Evolutionary conservation across 2,888 invertebrate species (phyloP), one percentile per base, ranked within the genome.

Genomic region (Plebejus melissa): DNA sequence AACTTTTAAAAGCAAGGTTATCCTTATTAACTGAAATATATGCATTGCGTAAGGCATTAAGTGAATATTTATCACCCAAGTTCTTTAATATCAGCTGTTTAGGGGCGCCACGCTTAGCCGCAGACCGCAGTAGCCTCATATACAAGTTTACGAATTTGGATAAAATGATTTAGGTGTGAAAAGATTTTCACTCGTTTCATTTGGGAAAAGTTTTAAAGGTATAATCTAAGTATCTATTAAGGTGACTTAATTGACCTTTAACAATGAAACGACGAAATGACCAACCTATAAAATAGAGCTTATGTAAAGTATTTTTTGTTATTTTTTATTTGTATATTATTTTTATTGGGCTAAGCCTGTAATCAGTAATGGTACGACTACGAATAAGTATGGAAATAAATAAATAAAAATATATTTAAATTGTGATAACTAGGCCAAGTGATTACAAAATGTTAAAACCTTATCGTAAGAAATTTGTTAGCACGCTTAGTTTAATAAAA

Each of bases 21-120:
- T 65, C 65, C 65, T 36, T 65, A 65, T 65, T 65, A 65, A 65
- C 65, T 65, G 32, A 65, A 65, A 65, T 65, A 65, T 65, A 65
- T 65, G 65, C 65, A 36, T 65, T 65, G 65, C 65, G 65, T 65
- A 65, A 65, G 32, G 32, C 65, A 32, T 28, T 65, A 65, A 32
- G 92, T 90, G 89, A 91, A 91, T 93, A 94, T 94, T 94, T 94
- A 94, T 94, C 85, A 90, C 87, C 80, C 83, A 94, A 94, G 92
- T 94, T 94, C 91, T 94, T 94, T 93, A 94, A 94, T 94, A 94
- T 93, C 88, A 82, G 80, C 84, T 75, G 84, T 82, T 82, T 81
- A 80, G 80, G 75, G 78, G 76, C 82, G 80, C 81, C 80, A 76
- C 77, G 77, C 78, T 80, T 80, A 81, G 77, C 79, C 74, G 71